These are phyloP conservation scores for Brachionus rubens DNA, from an alignment of 1,140 invertebrate genomes.

Conservation along the genomic window DNA sequence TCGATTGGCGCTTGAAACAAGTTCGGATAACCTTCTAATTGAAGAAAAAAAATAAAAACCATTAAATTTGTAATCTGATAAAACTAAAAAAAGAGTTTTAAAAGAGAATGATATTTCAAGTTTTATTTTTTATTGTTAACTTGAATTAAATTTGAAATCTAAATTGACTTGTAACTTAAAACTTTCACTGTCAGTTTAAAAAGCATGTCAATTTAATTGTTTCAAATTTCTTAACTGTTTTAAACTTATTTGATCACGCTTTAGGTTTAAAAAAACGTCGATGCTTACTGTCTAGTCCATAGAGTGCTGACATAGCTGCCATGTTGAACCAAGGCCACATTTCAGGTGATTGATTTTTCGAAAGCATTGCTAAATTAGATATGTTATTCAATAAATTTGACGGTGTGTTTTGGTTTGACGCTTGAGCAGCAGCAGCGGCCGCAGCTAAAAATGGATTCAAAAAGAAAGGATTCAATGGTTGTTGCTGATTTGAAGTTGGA, in stretches of 20 bases:
- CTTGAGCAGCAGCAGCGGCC: neutral
- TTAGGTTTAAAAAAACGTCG: neutral
- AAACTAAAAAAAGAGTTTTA: neutral
- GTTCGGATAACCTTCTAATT: constrained; percentile 3
- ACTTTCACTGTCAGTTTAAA: constrained; percentile 37
- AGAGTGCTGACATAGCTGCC: constrained; percentile 29
- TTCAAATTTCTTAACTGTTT: neutral
- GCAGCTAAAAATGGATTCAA: neutral
- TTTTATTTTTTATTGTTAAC: neutral
- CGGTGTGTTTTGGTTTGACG: neutral
- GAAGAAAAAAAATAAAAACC: neutral
- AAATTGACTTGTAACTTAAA: constrained; percentile 37
- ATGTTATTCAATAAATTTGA: neutral
- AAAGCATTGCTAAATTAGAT: constrained; percentile 9
- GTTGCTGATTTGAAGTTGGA: neutral
- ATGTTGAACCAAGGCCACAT: constrained; percentile 40
- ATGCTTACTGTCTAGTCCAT: constrained; percentile 14
- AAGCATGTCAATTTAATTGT: neutral
- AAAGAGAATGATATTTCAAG: constrained; percentile 1
- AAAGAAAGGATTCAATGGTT: constrained; percentile 4
- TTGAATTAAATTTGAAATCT: constrained; percentile 28
- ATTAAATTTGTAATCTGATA: constrained; percentile 11
- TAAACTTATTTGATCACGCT: neutral
- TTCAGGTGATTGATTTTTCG: neutral
- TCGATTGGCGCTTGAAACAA: neutral